phyloP scores from a whole-genome alignment of 2,888 invertebrate genomes.

The Mellilla xanthometata region DNA sequence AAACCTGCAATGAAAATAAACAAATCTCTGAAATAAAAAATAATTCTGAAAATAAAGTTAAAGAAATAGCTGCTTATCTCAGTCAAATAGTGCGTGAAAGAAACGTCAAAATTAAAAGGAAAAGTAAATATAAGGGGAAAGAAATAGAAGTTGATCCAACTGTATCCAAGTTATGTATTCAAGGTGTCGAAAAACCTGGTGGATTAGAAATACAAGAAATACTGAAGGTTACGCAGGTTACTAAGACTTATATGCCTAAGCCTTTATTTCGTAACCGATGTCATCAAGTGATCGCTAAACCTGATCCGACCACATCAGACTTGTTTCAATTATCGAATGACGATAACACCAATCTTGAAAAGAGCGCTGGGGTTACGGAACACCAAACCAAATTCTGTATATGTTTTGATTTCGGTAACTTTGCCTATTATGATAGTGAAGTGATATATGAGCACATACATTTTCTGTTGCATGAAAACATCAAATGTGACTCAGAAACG shows the following conservation, averaged over 20 bases:
- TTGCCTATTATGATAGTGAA: slow-evolving; percentile 45
- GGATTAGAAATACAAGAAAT: slow-evolving; percentile 33
- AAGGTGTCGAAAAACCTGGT: slow-evolving; percentile 69
- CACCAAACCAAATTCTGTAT: slow-evolving; percentile 44
- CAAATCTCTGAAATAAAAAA: too few relatives aligned
- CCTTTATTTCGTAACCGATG: slow-evolving; percentile 24
- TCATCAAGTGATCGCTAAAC: background rate
- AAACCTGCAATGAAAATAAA: too few relatives aligned
- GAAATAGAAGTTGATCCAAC: slow-evolving; percentile 26
- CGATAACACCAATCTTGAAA: slow-evolving; percentile 9
- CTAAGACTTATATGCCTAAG: slow-evolving; percentile 53
- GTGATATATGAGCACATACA: slow-evolving; percentile 60
- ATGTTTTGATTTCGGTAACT: slow-evolving; percentile 63
- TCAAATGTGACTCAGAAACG: slow-evolving; percentile 39
- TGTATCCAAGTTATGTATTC: slow-evolving; percentile 55
- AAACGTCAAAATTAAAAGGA: slow-evolving; percentile 14
- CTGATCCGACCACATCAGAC: background rate
- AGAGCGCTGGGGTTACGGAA: slow-evolving; percentile 7
- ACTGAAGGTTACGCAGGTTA: slow-evolving; percentile 17
- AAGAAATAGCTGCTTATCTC: slow-evolving; percentile 12
- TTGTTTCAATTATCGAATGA: slow-evolving; percentile 15
- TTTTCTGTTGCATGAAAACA: slow-evolving; percentile 45
- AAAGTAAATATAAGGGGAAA: slow-evolving; percentile 14
- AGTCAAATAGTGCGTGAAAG: slow-evolving; percentile 18
- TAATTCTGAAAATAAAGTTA: slow-evolving; percentile 5